A percentile compares a stretch with the other conserved stretches of the same genome.
These are phyloP conservation scores for Ibidorhyncha struthersii DNA, from an alignment of 2,113 vertebrate species.

Conservation along the genomic window DNA sequence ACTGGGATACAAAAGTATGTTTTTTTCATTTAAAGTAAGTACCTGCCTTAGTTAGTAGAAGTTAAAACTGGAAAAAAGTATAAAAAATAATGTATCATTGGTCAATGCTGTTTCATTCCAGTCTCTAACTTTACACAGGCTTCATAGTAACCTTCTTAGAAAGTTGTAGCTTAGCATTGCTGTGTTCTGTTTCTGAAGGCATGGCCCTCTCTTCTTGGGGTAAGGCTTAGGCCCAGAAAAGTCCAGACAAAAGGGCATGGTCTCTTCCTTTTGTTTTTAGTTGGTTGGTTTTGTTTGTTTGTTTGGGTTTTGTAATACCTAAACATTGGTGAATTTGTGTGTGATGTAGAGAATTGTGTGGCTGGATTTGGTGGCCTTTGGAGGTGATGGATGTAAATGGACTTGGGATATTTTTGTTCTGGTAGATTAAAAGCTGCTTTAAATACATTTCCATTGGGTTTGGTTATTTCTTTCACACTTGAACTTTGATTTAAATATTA, in stretches of 20 bases:
- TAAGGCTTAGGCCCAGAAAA: neutral
- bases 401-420: neutral
- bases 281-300: neutral
- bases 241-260: neutral
- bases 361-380: neutral
- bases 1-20: fast-evolving
- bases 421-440: neutral
- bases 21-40: neutral
- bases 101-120: neutral
- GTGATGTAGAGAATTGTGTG: neutral
- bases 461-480: neutral
- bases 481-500: neutral
- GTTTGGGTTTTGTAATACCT: neutral
- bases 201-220: neutral
- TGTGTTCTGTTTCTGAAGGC: neutral
- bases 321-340: neutral
- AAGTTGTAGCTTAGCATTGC: neutral
- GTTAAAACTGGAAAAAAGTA: neutral
- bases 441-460: neutral
- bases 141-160: no score
- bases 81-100: neutral
- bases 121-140: neutral
- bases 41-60: neutral
- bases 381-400: neutral
- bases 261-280: neutral